Conservation (phyloP, 1,140 invertebrate genomes). For the Calliopsis andreniformis region DNA sequence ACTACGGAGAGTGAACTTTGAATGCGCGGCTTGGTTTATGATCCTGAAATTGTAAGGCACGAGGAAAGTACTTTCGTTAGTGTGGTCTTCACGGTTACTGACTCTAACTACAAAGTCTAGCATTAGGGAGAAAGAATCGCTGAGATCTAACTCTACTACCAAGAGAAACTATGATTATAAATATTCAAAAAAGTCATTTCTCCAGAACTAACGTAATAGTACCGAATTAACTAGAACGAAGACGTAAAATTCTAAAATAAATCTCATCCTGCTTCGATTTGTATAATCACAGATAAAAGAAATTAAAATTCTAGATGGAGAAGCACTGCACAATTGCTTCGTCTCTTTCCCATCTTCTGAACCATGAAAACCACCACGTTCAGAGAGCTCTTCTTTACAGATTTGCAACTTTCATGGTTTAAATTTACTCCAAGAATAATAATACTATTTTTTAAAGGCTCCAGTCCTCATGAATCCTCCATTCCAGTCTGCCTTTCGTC, state of each 20-base stretch:
- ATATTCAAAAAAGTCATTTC: background rate
- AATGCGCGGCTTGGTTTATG: constrained; percentile 24
- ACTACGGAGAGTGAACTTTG: constrained; percentile 25
- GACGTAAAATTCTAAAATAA: background rate
- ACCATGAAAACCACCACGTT: too few relatives aligned
- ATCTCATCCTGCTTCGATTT: background rate
- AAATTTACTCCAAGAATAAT: too few relatives aligned
- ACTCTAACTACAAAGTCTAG: background rate
- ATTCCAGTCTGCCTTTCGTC: background rate
- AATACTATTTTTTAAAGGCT: background rate
- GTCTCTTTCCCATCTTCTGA: too few relatives aligned
- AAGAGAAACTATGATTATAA: background rate
- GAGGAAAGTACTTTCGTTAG: constrained; percentile 43
- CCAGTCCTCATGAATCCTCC: constrained; percentile 32
- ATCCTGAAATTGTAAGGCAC: constrained; percentile 47
- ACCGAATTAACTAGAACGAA: background rate
- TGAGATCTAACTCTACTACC: background rate
- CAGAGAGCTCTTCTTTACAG: too few relatives aligned
- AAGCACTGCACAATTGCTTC: too few relatives aligned
- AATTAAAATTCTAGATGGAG: background rate
- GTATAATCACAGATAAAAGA: background rate
- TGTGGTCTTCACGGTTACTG: constrained; percentile 29
- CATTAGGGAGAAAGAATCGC: background rate
- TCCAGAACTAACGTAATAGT: background rate
- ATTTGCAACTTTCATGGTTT: too few relatives aligned